These are phyloP conservation scores for Oryzias dopingdopingensis DNA, from an alignment of 2,797 vertebrate species.

Conservation along the genomic window DNA sequence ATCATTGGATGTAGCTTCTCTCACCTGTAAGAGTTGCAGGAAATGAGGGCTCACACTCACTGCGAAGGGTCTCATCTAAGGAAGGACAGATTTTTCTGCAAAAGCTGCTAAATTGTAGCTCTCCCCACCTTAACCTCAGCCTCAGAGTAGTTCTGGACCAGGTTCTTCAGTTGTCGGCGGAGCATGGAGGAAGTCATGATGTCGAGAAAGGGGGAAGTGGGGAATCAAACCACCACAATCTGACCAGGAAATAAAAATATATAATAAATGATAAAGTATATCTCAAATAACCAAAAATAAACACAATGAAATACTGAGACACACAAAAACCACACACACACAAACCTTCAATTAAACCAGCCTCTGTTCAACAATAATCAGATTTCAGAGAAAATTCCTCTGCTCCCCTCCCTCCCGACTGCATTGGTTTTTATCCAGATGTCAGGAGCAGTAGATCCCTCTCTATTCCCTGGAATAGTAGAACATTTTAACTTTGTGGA, in stretches of 20 bases:
- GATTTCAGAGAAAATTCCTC: slow-evolving; percentile 50
- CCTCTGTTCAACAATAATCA: slow-evolving; percentile 8
- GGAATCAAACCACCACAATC: slow-evolving; percentile 35
- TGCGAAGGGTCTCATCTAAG: neutral
- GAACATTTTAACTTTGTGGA: no score
- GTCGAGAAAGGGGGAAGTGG: slow-evolving; percentile 21
- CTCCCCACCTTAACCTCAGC: slow-evolving; percentile 92
- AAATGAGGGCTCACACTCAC: neutral
- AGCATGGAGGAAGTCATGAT: slow-evolving; percentile 98
- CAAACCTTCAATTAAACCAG: slow-evolving; percentile 36
- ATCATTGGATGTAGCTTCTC: slow-evolving; percentile 97
- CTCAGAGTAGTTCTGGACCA: slow-evolving; percentile 99
- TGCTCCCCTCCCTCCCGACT: slow-evolving; percentile 40
- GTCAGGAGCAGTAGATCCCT: slow-evolving; percentile 36
- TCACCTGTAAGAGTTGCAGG: slow-evolving; percentile 65
- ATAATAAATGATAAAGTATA: neutral
- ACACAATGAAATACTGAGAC: neutral
- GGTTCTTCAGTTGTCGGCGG: slow-evolving; percentile 95
- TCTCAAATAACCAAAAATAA: neutral
- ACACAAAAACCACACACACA: neutral
- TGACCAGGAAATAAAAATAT: slow-evolving; percentile 22
- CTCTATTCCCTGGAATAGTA: neutral
- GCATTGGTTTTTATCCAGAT: slow-evolving; percentile 30
- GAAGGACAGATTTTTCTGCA: neutral
- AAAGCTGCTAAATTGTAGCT: neutral